A percentile compares a stretch with the other conserved stretches of the same genome.
Evolutionary conservation across 2,113 vertebrate species (phyloP).

Genomic region (Oriolus oriolus): DNA sequence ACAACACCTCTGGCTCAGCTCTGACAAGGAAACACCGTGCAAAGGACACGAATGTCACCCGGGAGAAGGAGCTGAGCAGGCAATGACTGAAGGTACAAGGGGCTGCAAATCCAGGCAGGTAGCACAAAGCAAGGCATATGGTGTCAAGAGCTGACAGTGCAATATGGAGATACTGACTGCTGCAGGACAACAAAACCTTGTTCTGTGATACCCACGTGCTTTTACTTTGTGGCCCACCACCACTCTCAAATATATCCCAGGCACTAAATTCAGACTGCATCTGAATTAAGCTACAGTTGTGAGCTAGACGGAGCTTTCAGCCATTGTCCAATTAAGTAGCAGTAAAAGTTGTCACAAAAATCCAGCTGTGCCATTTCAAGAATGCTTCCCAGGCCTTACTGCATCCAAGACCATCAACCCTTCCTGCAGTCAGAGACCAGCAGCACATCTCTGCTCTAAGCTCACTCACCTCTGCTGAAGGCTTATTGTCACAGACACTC

Average conservation of each 20-base stretch:
- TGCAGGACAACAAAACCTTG: neutral
- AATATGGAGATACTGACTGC: neutral
- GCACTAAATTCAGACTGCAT: neutral
- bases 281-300: neutral
- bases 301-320: neutral
- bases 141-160: neutral
- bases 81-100: accelerated
- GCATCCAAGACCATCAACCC: neutral
- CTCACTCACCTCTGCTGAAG: neutral
- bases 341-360: constrained; percentile 8
- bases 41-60: neutral
- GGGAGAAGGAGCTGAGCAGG: neutral
- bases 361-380: neutral
- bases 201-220: neutral
- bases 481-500: neutral
- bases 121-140: neutral
- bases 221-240: neutral
- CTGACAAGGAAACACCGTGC: neutral
- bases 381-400: neutral
- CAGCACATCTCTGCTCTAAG: neutral
- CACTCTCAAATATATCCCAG: neutral
- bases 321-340: neutral
- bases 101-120: neutral
- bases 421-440: neutral
- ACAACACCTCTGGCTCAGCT: neutral